Evolutionary conservation across 1,140 invertebrate species (phyloP), one percentile per base, ranked within the genome.

Genomic region (Neodiprion lecontei): DNA sequence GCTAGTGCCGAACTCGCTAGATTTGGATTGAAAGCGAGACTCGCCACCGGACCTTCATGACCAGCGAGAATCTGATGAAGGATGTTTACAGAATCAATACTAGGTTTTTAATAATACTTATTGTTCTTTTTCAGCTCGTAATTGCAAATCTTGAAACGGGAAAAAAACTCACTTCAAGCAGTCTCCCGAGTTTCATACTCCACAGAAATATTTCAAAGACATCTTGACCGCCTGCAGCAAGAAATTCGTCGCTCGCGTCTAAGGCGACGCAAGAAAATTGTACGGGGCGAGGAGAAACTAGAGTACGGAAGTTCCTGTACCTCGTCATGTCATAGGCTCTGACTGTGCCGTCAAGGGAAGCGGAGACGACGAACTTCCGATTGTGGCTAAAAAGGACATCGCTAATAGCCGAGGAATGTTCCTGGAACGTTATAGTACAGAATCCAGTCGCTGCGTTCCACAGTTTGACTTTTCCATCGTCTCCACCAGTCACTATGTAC

Each of bases 291-390:
- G 97, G 96, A 0, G 96, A 96, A 0, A 97, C 97, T 71, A 99
- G 94, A 0, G 98, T 99, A 76, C 96, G 92, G 88, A 99, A 99
- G 88, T 99, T 99, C 72, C 98, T 94, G 88, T 99, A 99, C 91
- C 96, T 93, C 9, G 91, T 93, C 48, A 99, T 87, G 90, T 99
- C 98, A 89, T 96, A 99, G 9, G 97, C 98, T 82, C 98, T 88
- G 0, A 98, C 96, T 12, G 98, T 99, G 9, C 98, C 98, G 90
- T 99, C 98, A 2, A 98, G 84, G 0, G 97, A 99, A 1, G 95
- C 91, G 0, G 97, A 97, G 0, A 99, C 89, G 1, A 99, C 90
- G 78, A 97, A 98, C 88, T 97, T 97, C 74, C 97, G 95, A 86
- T 95, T 98, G 12, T 93, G 92, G 83, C 95, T 97, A 84, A 99